These are phyloP conservation scores for Cardiocondyla obscurior DNA, from an alignment of 1,140 invertebrate genomes.

Conservation along the genomic window DNA sequence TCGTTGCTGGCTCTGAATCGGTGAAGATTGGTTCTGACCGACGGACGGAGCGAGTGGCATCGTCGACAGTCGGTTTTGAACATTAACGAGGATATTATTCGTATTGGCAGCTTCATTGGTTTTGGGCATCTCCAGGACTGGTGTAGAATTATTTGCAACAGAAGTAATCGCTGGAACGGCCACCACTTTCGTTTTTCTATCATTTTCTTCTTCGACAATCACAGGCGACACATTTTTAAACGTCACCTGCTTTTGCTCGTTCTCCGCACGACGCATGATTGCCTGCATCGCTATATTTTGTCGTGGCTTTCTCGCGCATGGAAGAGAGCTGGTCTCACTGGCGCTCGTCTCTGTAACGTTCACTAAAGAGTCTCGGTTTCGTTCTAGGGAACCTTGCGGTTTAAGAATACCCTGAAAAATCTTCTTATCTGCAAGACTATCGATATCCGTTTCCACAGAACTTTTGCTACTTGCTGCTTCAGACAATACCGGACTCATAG, in stretches of 20 bases:
- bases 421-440: slow-evolving; percentile 82
- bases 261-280: slow-evolving; percentile 85
- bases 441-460: slow-evolving; percentile 73
- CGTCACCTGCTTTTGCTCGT: slow-evolving; percentile 79
- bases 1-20: slow-evolving; percentile 57
- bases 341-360: slow-evolving; percentile 60
- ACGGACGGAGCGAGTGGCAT: slow-evolving; percentile 55
- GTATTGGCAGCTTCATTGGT: not conserved
- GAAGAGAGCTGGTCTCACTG: slow-evolving; percentile 77
- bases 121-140: slow-evolving; percentile 44
- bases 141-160: slow-evolving; percentile 18
- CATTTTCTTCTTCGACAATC: slow-evolving; percentile 69
- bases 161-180: not conserved
- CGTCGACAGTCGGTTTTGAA: slow-evolving; percentile 61
- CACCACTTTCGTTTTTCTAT: slow-evolving; percentile 41
- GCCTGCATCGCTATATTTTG: slow-evolving; percentile 91
- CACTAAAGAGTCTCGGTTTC: slow-evolving; percentile 83
- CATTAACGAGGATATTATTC: not conserved
- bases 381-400: slow-evolving; percentile 87
- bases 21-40: slow-evolving; percentile 34
- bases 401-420: slow-evolving; percentile 87
- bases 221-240: slow-evolving; percentile 79
- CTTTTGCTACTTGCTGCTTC: slow-evolving; percentile 78
- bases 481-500: slow-evolving; percentile 78
- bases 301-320: slow-evolving; percentile 80